Conservation (phyloP, 2,888 invertebrate genomes). For the Drosophila kambysellisi region DNA sequence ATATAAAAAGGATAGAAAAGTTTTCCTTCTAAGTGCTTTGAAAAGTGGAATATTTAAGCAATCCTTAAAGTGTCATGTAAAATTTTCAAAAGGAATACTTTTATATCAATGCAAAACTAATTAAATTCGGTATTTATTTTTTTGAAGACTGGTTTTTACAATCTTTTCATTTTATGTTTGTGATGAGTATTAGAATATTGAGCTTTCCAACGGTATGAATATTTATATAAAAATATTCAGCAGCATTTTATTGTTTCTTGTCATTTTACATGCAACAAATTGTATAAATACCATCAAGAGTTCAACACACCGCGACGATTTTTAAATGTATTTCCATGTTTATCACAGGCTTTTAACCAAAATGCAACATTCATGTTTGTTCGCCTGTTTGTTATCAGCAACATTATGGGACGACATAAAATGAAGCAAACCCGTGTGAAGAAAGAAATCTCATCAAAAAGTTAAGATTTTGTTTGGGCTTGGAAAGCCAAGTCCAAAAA, state of each 20-base stretch:
- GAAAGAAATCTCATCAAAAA: constrained; percentile 32
- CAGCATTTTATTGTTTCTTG: not conserved
- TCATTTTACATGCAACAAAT: not conserved
- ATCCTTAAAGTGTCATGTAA: not conserved
- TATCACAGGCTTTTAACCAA: not conserved
- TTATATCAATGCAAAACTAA: not conserved
- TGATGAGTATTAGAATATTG: not conserved
- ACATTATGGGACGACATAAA: constrained; percentile 23
- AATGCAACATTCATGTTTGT: not conserved
- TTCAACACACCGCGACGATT: not conserved
- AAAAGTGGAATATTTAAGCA: not conserved
- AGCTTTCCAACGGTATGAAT: not conserved
- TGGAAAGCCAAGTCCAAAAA: constrained; percentile 9
- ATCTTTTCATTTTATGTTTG: not conserved
- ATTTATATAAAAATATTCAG: not conserved
- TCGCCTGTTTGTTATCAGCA: constrained; percentile 22
- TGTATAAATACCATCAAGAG: not conserved
- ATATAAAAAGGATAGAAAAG: not conserved
- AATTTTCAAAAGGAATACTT: not conserved
- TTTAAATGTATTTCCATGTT: not conserved
- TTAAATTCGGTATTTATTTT: not conserved
- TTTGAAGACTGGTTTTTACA: not conserved
- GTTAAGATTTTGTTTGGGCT: constrained; percentile 9
- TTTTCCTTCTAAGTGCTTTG: not conserved
- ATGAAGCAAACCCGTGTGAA: constrained; percentile 22